Conservation (phyloP, 2,113 vertebrate species). For the Asarcornis scutulata region DNA sequence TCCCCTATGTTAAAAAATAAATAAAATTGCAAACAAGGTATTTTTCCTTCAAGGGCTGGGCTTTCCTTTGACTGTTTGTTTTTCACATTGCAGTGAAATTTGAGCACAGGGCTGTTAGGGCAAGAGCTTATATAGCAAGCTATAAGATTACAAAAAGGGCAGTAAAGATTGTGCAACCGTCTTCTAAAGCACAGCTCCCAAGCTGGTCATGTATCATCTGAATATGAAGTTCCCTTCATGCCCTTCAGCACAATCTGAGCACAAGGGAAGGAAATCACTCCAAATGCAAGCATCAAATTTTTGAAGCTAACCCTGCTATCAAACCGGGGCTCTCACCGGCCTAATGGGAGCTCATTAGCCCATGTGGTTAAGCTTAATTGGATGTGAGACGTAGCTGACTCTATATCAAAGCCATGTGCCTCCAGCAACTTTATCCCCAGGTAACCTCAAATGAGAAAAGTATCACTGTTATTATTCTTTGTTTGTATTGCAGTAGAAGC, state of each 20-base stretch:
- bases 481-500: conserved; percentile 57
- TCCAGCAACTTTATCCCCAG: conserved; percentile 65
- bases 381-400: conserved; percentile 60
- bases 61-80: conserved; percentile 38
- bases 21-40: conserved; percentile 2
- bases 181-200: conserved; percentile 29
- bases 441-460: conserved; percentile 70
- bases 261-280: conserved; percentile 50
- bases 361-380: conserved; percentile 61
- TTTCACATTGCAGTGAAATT: conserved; percentile 47
- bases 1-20: not conserved
- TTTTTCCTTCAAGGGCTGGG: conserved; percentile 31
- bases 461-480: conserved; percentile 65
- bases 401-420: conserved; percentile 60
- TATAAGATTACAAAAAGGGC: conserved; percentile 55
- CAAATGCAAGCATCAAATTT: conserved; percentile 32
- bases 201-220: conserved; percentile 26
- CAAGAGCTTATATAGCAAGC: conserved; percentile 22
- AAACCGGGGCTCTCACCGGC: conserved; percentile 18
- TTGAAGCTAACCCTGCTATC: conserved; percentile 57
- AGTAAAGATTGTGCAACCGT: conserved; percentile 61
- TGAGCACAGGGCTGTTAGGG: conserved; percentile 25
- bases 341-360: conserved; percentile 65
- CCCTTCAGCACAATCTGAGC: conserved; percentile 46
- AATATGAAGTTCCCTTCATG: conserved; percentile 41